Evolutionary conservation across 2,888 invertebrate genomes (phyloP), one percentile per base, ranked within the genome.

Genomic region (Torymus aiolomorphi): DNA sequence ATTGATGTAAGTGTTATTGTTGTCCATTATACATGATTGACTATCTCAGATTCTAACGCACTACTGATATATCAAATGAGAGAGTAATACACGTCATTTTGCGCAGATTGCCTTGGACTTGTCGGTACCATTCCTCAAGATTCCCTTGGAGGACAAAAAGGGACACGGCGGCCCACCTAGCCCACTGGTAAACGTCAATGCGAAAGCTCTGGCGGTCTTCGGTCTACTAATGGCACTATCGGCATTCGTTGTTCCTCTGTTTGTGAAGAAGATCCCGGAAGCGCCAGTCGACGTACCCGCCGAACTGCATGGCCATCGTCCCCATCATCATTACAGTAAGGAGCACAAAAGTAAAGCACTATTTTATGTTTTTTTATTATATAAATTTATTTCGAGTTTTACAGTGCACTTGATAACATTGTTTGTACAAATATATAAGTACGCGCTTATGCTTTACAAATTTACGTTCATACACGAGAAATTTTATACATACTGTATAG

Each of bases 71-170:
- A 3, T 5, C 31, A 31, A 31, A 31, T 31, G 5, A 5, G 31
- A 5, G 8, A 42, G 2, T 20, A 0, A 42, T 42, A 42, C 42
- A 10, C 42, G 8, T 8, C 8, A 42, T 42, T 42, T 42, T 42
- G 42, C 8, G 8, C 8, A 42, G 95, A 91, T 95, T 56, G 93
- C 93, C 82, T 89, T 95, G 86, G 93, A 94, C 57, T 93, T 95
- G 82, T 91, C 92, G 0, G 92, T 95, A 49, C 95, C 95, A 0
- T 94, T 95, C 83, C 85, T 95, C 24, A 91, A 92, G n/a, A 93
- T 95, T 84, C 95, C 95, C 0, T 89, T 94, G 5, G 92, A 92
- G 83, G 92, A 92, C 82, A 91, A 92, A 0, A 86, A 92, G 76
- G 89, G 92, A 16, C 86, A 91, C 0, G 89, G 89, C 5, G 90